Conservation (phyloP, 2,113 vertebrate genomes). For the Actenoides hombroni region DNA sequence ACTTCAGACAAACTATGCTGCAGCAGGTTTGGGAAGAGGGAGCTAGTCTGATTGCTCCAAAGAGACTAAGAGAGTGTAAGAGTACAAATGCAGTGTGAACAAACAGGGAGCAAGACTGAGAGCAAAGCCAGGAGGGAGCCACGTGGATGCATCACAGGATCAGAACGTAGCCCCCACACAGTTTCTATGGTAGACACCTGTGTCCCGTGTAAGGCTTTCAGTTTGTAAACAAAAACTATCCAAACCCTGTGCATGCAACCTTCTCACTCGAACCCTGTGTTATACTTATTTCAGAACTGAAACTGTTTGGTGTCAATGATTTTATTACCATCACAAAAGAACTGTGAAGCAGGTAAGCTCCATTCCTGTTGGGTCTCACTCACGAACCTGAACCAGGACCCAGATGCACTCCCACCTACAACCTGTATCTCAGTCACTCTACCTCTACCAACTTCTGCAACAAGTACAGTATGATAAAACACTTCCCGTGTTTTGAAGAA, state of each 20-base stretch:
- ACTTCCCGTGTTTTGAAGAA: neutral
- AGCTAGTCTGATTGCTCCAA: neutral
- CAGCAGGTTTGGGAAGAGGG: neutral
- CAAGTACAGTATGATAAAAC: neutral
- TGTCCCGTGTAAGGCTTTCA: neutral
- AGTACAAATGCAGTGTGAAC: neutral
- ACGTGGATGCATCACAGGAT: rapidly evolving
- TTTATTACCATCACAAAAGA: neutral
- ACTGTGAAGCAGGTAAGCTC: neutral
- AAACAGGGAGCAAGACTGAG: neutral
- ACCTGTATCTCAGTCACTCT: neutral
- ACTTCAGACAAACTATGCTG: neutral
- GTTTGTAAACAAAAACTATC: neutral
- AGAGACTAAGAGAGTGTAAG: neutral
- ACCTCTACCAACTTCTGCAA: neutral
- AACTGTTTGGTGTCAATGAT: neutral
- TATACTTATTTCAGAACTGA: neutral
- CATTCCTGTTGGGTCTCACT: no score
- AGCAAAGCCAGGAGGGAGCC: neutral
- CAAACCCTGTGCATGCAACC: neutral
- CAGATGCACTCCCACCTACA: neutral
- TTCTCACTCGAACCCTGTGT: neutral
- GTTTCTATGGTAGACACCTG: rapidly evolving
- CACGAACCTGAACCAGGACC: neutral
- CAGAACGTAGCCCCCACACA: rapidly evolving